These are phyloP conservation scores for Nasonia longicornis DNA, from an alignment of 1,140 invertebrate genomes.

Conservation along the genomic window DNA sequence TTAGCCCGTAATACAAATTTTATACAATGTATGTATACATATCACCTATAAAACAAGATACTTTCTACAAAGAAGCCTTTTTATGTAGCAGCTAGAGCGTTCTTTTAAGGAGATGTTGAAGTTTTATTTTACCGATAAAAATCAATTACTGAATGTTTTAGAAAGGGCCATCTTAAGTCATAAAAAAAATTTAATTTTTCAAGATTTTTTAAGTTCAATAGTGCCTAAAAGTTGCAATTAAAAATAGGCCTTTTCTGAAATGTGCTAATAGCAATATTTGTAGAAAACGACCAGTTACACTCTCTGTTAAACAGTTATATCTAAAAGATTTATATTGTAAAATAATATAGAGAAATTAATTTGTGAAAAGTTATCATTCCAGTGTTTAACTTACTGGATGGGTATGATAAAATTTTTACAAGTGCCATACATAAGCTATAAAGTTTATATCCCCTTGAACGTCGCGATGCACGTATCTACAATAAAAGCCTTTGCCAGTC, in stretches of 20 bases:
- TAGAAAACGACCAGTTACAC: neutral
- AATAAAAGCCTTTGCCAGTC: neutral
- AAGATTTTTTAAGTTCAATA: too few species aligned
- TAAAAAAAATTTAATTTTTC: too few species aligned
- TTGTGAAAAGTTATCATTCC: neutral
- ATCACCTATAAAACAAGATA: constrained; percentile 15
- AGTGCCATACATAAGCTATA: neutral
- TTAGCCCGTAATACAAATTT: constrained; percentile 10
- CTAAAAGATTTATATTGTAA: neutral
- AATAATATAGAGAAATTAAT: neutral
- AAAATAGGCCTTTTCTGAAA: too few species aligned
- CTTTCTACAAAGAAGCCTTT: constrained; percentile 10
- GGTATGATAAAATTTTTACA: neutral
- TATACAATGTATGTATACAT: constrained; percentile 3
- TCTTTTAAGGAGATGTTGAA: neutral
- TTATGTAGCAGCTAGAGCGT: neutral
- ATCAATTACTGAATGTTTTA: neutral
- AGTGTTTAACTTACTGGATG: neutral
- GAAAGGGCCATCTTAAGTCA: too few species aligned
- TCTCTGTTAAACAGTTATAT: neutral
- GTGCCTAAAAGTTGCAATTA: too few species aligned
- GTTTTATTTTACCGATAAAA: neutral
- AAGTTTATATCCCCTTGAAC: neutral
- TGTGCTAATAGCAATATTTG: too few species aligned
- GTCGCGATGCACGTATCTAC: constrained; percentile 24